These are phyloP conservation scores for Gephyroberyx darwinii DNA, from an alignment of 2,797 vertebrate genomes.

Conservation along the genomic window DNA sequence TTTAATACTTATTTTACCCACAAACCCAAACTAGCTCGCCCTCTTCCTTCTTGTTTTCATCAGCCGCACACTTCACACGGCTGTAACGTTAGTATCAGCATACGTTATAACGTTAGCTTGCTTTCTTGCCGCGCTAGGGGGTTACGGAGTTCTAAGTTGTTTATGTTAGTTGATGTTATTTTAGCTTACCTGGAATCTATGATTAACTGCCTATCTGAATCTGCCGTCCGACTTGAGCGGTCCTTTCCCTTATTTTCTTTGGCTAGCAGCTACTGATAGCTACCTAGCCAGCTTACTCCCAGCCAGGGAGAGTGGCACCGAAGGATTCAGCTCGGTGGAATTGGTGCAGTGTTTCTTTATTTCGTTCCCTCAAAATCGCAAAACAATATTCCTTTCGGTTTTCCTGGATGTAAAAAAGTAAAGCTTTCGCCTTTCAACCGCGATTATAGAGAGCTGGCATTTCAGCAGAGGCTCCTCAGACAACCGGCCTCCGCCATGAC, in stretches of 20 bases:
- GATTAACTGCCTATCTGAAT: conserved; percentile 31
- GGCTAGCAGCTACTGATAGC: conserved; percentile 63
- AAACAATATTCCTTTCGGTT: conserved; percentile 40
- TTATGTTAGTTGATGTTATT: neutral
- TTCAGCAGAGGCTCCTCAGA: conserved; percentile 78
- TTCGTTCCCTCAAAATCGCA: conserved; percentile 26
- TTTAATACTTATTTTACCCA: conserved; percentile 43
- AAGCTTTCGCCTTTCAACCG: conserved; percentile 55
- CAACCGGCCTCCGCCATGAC: conserved; percentile 87
- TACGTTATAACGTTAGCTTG: conserved; percentile 53
- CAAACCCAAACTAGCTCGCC: conserved; percentile 58
- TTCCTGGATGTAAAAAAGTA: conserved; percentile 27
- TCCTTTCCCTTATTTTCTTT: conserved; percentile 61
- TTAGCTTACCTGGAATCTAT: conserved; percentile 44
- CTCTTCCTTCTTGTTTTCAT: conserved; percentile 80
- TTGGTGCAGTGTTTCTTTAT: conserved; percentile 37
- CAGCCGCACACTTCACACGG: conserved; percentile 77
- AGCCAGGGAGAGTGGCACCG: conserved; percentile 71
- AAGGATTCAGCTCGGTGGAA: conserved; percentile 53
- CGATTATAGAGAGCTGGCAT: conserved; percentile 68
- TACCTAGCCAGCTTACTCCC: conserved; percentile 74
- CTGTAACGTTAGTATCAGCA: conserved; percentile 60
- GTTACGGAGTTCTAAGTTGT: conserved; percentile 6
- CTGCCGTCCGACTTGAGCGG: conserved; percentile 34
- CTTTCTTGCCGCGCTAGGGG: conserved; percentile 17